Base-by-base conservation (phyloP, 2,113 vertebrate species). In the Sceloporus tristichus region DNA sequence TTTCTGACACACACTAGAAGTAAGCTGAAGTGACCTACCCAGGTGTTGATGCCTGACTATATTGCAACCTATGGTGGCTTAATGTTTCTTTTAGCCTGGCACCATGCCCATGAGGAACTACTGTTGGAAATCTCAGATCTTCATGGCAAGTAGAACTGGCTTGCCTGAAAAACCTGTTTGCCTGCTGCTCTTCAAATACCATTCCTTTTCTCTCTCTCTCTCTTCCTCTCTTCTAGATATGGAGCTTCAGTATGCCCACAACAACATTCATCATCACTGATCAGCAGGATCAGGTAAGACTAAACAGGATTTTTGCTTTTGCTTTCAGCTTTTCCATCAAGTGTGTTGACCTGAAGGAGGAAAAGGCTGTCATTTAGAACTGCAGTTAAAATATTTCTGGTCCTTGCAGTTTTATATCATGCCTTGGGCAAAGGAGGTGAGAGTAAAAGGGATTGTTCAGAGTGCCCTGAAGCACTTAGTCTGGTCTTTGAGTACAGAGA, bases 121-220 rank as follows among this genome's bases (percentile, higher is more conserved):
- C 62, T n/a, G 70, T 40, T 68, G 59, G 40, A 53, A 68, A 66
- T 48, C 40, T 54, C 38, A 88, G 48, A 77, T 76, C 48, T 84
- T 59, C 62, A 48, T 70, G 40, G 74, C 56, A 76, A 42, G 16
- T 25, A 82, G 78, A 56, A 16, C 70, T 25, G 62, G 84, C 70
- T 23, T 59, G 71, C 88, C 25, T 53, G 85, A 79, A 82, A 90
- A 90, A 90, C 89, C 54, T 54, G 89, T 86, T 87, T 84, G 65
- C 19, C 78, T 40, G n/a, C 85, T 65, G 65, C 71, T 78, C 21
- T 59, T 62, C 62, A 59, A 54, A 84, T 65, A 21, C 82, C 84
- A 70, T 48, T 70, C 65, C 27, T n/a, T 66, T 73, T 76, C 42
- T 73, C 66, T 25, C 66, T 68, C 23, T 62, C 59, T 9, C 9